Conservation (phyloP, 2,888 invertebrate species). For the Campoplex capitator region DNA sequence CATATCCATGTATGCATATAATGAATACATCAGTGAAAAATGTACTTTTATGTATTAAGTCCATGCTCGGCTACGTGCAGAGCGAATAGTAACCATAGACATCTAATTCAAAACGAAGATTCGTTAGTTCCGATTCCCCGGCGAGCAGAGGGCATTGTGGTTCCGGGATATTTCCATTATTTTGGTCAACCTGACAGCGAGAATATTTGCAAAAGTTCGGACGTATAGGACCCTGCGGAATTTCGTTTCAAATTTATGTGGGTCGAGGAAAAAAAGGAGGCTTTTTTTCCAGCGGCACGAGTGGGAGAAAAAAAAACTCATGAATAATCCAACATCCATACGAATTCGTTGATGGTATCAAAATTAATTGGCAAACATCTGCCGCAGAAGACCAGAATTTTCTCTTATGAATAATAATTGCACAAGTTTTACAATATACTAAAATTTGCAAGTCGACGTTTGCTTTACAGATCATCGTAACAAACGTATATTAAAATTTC, state of each 20-base stretch:
- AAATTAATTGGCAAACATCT: conserved; percentile 49
- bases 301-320: conserved; percentile 15
- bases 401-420: conserved; percentile 5
- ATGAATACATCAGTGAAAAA: background rate
- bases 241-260: conserved; percentile 58
- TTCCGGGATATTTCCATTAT: conserved; percentile 52
- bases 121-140: conserved; percentile 54
- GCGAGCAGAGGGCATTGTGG: conserved; percentile 1
- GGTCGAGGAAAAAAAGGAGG: conserved; percentile 15
- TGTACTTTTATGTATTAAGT: too few species aligned
- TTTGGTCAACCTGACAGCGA: conserved; percentile 26
- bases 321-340: conserved; percentile 59
- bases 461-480: background rate
- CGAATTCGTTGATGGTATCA: conserved; percentile 37
- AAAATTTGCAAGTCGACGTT: background rate
- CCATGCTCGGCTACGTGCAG: background rate
- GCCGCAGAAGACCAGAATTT: background rate
- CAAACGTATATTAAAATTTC: background rate
- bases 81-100: conserved; percentile 16
- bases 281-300: background rate
- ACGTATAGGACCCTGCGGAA: conserved; percentile 8
- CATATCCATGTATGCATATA: background rate
- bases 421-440: background rate
- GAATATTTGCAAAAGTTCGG: conserved; percentile 31
- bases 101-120: conserved; percentile 52